Conservation (phyloP, 2,797 vertebrate species). For the Rhinoraja longicauda region DNA sequence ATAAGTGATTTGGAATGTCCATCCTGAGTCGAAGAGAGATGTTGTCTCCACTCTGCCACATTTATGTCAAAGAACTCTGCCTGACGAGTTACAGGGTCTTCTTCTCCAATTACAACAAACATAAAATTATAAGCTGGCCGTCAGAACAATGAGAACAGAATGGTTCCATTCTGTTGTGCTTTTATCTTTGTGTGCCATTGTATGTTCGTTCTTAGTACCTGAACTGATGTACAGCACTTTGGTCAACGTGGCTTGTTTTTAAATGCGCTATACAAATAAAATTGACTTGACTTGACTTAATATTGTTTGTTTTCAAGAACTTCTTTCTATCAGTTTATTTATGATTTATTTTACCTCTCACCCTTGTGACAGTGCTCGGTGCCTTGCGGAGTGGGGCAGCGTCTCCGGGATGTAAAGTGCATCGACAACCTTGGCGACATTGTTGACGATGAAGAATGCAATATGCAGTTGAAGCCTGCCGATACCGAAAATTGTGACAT, state of each 20-base stretch:
- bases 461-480: slow-evolving; percentile 59
- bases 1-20: background rate
- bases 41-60: background rate
- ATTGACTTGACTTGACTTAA: too few species aligned
- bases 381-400: slow-evolving; percentile 64
- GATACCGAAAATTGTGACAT: slow-evolving; percentile 63
- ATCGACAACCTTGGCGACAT: slow-evolving; percentile 60
- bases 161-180: background rate
- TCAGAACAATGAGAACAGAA: background rate
- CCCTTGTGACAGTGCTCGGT: slow-evolving; percentile 57
- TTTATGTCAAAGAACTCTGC: background rate
- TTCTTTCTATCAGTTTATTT: background rate
- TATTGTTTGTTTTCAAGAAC: background rate
- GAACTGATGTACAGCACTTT: too few species aligned
- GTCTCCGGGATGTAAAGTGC: slow-evolving; percentile 60
- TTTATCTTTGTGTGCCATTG: too few species aligned
- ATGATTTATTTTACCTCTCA: background rate
- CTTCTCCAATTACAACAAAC: background rate
- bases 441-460: slow-evolving; percentile 60
- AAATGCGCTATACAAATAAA: too few species aligned
- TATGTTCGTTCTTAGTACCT: too few species aligned
- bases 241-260: too few species aligned
- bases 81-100: background rate
- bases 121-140: background rate
- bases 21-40: background rate